A percentile compares a stretch with the other conserved stretches of the same genome.
Conservation (phyloP, 2,113 vertebrate genomes). For the Lates calcarifer region DNA sequence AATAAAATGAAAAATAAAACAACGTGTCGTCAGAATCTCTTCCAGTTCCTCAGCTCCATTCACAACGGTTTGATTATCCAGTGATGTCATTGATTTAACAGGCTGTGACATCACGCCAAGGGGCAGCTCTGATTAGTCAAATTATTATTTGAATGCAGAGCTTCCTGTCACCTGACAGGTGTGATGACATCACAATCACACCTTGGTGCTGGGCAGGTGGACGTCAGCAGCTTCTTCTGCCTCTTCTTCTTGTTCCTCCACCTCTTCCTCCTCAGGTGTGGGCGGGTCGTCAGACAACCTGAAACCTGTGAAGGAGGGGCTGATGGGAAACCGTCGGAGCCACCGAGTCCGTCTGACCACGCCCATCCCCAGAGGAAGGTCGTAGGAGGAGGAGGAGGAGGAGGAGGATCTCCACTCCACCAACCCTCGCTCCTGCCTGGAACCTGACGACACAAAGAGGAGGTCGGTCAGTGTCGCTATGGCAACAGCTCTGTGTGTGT, state of each 20-base stretch:
- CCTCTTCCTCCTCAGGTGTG: not conserved
- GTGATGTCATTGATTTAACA: not conserved
- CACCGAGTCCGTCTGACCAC: slow-evolving; percentile 81
- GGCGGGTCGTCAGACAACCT: not conserved
- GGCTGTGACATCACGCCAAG: not conserved
- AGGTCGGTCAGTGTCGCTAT: too few relatives aligned
- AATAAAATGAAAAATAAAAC: too few relatives aligned
- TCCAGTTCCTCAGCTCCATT: too few relatives aligned
- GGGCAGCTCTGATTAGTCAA: not conserved
- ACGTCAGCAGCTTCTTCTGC: not conserved
- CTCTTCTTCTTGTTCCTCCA: not conserved
- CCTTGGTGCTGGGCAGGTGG: slow-evolving; percentile 28
- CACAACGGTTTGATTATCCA: too few relatives aligned
- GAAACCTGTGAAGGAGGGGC: slow-evolving; percentile 92
- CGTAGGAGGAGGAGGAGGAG: slow-evolving; percentile 86
- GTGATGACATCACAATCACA: slow-evolving; percentile 44
- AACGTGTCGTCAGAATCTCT: too few relatives aligned
- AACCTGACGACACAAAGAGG: slow-evolving; percentile 80
- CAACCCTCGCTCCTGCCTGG: slow-evolving; percentile 90
- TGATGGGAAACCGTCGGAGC: slow-evolving; percentile 88
- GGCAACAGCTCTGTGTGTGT: not conserved
- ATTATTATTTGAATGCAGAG: not conserved
- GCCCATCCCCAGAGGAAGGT: slow-evolving; percentile 92
- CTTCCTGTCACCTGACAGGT: not conserved
- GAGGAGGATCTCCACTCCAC: slow-evolving; percentile 88